Base-by-base conservation (phyloP, 2,888 invertebrate species). In the Caenorhabditis angaria region DNA sequence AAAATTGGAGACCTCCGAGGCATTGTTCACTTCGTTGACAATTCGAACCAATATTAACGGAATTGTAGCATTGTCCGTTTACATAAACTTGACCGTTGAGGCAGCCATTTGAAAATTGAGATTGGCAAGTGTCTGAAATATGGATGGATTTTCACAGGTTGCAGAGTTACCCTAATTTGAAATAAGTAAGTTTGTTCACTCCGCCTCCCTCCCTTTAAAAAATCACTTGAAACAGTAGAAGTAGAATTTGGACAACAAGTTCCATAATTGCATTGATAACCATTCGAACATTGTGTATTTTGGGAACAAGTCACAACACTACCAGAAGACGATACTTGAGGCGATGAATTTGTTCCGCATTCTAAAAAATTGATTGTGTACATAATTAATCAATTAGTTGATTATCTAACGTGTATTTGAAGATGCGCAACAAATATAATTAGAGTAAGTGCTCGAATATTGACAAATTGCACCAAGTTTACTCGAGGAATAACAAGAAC, bases 11-110 rank as follows among this genome's bases (percentile, higher is more conserved):
- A 60, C 61, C 72, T 12, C 72, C 70, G 0, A 65, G 56, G 59
- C 84, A 84, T 48, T 83, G 83, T 47, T 76, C 60, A 14, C 70
- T 72, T 58, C 58, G 61, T 35, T 69, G 65, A 48, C 85, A 85
- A 6, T 66, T 58, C 14, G 72, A 68, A 12, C 82, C 82, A 14
- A 79, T 65, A 6, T 61, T 65, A 25, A 77, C 73, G 0, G 71
- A 62, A 47, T 72, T 76, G 53, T 78, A 76, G 53, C 84, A 84
- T 48, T 78, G 76, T 35, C 74, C 75, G 55, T 82, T 82, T 14
- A 75, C 65, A 1, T 58, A 47, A 1, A 75, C 71, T 62, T 77
- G 70, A 12, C 73, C 73, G 10, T 61, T 62, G 3, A 73, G 60
- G 48, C 73, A 73, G 29, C 66, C 61, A 48, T 61, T 64, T 48